A percentile compares a stretch with the other conserved stretches of the same genome.
Evolutionary conservation across 2,888 invertebrate species (phyloP).

Genomic region (Diloba caeruleocephala): DNA sequence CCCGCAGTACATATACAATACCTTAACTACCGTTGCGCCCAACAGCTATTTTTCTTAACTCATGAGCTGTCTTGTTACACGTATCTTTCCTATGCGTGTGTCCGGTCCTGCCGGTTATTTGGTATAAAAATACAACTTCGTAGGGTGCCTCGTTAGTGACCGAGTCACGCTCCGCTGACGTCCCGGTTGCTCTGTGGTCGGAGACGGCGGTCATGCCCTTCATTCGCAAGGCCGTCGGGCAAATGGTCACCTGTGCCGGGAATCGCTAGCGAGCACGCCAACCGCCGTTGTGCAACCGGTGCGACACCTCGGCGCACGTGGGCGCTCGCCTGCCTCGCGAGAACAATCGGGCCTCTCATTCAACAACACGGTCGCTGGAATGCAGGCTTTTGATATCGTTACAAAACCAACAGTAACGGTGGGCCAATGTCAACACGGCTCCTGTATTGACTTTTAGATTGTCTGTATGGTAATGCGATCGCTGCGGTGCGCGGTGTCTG

Average conservation of each 20-base stretch:
- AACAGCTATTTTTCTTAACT: conserved; percentile 53
- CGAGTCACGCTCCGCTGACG: conserved; percentile 59
- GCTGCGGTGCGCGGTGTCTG: conserved; percentile 57
- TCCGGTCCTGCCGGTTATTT: conserved; percentile 48
- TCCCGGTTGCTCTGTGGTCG: conserved; percentile 45
- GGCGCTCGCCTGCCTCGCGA: conserved; percentile 68
- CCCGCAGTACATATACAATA: conserved; percentile 48
- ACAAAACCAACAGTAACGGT: conserved; percentile 82
- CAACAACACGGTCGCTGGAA: conserved; percentile 76
- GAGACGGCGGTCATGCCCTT: conserved; percentile 63
- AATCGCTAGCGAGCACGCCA: conserved; percentile 52
- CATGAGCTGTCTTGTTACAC: conserved; percentile 48
- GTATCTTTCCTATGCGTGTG: conserved; percentile 58
- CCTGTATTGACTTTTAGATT: conserved; percentile 72
- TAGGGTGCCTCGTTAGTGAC: conserved; percentile 30
- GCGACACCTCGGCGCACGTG: conserved; percentile 72
- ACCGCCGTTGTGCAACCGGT: conserved; percentile 75
- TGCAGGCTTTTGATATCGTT: conserved; percentile 84
- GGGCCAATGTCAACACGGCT: conserved; percentile 87
- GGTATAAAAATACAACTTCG: conserved; percentile 34
- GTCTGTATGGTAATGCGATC: conserved; percentile 78
- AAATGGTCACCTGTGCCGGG: conserved; percentile 73
- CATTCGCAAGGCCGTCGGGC: conserved; percentile 70
- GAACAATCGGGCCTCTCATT: conserved; percentile 81
- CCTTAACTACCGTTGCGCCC: conserved; percentile 44